A percentile compares a stretch with the other conserved stretches of the same genome.
Evolutionary conservation across 2,888 invertebrate species (phyloP).

Genomic region (Synergus itoensis): DNA sequence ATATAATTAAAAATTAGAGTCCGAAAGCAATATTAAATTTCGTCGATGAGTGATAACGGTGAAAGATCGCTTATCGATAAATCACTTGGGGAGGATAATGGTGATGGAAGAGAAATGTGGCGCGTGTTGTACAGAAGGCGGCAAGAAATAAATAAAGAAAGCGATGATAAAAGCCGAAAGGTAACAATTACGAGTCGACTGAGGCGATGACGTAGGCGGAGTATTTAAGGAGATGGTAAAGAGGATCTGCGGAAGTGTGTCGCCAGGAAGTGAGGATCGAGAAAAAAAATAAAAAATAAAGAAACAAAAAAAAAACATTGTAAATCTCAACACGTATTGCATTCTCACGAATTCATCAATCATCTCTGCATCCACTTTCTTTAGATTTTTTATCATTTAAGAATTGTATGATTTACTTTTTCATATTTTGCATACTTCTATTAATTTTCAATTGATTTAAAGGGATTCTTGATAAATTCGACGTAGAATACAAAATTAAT

Average conservation of each 20-base stretch:
- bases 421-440: background rate
- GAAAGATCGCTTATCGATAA: conserved; percentile 33
- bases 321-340: conserved; percentile 20
- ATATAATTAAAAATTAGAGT: conserved; percentile 25
- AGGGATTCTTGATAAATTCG: too few relatives aligned
- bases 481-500: background rate
- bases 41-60: conserved; percentile 28
- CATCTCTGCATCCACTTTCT: conserved; percentile 19
- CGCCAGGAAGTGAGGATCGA: conserved; percentile 26
- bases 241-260: conserved; percentile 37
- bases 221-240: conserved; percentile 39
- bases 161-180: conserved; percentile 41
- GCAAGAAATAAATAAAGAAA: conserved; percentile 42
- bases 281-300: conserved; percentile 23
- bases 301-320: background rate
- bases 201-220: conserved; percentile 37
- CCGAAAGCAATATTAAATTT: conserved; percentile 33
- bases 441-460: background rate
- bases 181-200: conserved; percentile 35
- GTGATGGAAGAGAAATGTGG: conserved; percentile 41
- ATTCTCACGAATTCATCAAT: conserved; percentile 35
- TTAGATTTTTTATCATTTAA: background rate
- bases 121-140: conserved; percentile 42
- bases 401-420: background rate
- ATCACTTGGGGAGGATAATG: conserved; percentile 38